Evolutionary conservation across 2,797 vertebrate species (phyloP).

Genomic region (Sebastes nivosus): DNA sequence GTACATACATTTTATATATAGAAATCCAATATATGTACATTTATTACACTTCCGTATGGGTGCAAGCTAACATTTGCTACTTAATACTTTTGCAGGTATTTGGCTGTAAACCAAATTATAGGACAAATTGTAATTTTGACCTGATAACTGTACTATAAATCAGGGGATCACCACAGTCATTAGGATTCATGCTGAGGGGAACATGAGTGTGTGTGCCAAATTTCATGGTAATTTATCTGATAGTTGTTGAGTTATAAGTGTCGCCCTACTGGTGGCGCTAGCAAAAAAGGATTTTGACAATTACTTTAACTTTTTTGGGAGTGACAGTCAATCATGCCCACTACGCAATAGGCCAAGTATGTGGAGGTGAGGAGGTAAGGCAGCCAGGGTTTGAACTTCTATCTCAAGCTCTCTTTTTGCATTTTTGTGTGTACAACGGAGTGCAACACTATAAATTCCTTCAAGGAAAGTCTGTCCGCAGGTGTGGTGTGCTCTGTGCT

Average conservation of each 20-base stretch:
- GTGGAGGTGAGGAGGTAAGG: background rate
- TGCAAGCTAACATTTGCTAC: too few relatives aligned
- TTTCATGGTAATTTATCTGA: background rate
- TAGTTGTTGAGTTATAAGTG: background rate
- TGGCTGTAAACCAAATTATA: too few relatives aligned
- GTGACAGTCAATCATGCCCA: background rate
- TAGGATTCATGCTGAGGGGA: too few relatives aligned
- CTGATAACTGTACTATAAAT: too few relatives aligned
- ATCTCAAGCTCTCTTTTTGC: background rate
- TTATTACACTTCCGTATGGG: accelerated
- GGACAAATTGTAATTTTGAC: too few relatives aligned
- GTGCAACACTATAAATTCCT: too few relatives aligned
- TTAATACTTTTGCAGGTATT: too few relatives aligned
- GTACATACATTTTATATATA: too few relatives aligned
- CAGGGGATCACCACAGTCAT: too few relatives aligned
- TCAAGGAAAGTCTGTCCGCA: background rate
- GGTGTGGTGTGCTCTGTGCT: background rate
- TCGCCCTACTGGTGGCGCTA: too few relatives aligned
- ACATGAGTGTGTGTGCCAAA: background rate
- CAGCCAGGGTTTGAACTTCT: background rate
- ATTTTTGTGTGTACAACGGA: background rate
- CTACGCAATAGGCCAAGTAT: background rate
- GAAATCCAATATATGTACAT: too few relatives aligned
- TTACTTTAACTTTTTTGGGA: background rate
- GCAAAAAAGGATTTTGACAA: background rate